phyloP scores from a whole-genome alignment of 2,888 invertebrate species.

The Hirtodrosophila alboralis region DNA sequence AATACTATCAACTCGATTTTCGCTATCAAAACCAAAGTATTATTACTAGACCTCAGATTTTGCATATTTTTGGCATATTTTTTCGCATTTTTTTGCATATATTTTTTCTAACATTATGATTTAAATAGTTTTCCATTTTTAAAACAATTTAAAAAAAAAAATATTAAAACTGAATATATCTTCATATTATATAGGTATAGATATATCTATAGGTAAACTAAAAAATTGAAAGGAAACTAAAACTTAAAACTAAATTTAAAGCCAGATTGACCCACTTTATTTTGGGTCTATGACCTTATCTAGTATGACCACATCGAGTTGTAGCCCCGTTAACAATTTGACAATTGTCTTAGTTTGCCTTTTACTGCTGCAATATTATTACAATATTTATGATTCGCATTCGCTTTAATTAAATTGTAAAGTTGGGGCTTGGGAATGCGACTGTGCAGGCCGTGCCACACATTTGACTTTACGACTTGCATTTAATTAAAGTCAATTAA shows the following conservation, averaged over 20 bases:
- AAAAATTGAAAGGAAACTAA: neutral
- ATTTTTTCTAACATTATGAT: no score
- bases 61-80: no score
- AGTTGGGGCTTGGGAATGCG: slow-evolving; percentile 23
- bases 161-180: no score
- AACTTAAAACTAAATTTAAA: neutral
- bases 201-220: neutral
- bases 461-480: slow-evolving; percentile 77
- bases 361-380: slow-evolving; percentile 40
- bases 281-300: slow-evolving; percentile 17
- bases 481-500: slow-evolving; percentile 77
- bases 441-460: slow-evolving; percentile 45
- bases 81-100: no score
- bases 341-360: slow-evolving; percentile 43
- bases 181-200: no score
- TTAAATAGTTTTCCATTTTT: no score
- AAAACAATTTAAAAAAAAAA: no score
- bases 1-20: no score
- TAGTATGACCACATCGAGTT: neutral
- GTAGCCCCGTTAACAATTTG: slow-evolving; percentile 46
- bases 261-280: slow-evolving; percentile 9
- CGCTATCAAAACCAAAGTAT: no score
- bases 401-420: slow-evolving; percentile 74
- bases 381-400: slow-evolving; percentile 77
- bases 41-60: no score